Evolutionary conservation across 1,140 invertebrate genomes (phyloP), one percentile per base, ranked within the genome.

Genomic region (Cecropterus lyciades): DNA sequence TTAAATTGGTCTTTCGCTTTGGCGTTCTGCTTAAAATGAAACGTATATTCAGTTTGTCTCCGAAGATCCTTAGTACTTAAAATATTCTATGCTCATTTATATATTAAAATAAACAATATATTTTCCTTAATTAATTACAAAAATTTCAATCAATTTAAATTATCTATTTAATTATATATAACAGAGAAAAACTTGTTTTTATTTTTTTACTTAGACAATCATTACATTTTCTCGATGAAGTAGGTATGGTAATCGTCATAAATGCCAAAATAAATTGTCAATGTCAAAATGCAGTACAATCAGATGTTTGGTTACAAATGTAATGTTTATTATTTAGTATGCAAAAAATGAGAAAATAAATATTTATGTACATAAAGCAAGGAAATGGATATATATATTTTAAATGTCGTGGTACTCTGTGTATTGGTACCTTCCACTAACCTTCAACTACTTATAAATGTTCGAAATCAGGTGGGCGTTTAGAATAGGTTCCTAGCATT

Each of bases 391-490:
- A 59, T 46, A 20, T 46, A 2, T 33, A 3, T 42, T 7, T 17
- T 33, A 10, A 59, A 48, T 13, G 10, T 48, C 1, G 13, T 84
- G 48, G 64, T 82, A 14, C 16, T 87, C 46, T 82, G 73, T 72
- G 53, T 79, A 33, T 60, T 84, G 20, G 45, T 85, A 13, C 65
- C 53, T 15, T 72, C 80, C 10, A 77, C 80, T 53, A 84, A 84
- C 75, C 73, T 87, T 48, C 87, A 91, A 75, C 73, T 91, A 55
- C 69, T 91, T 20, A 91, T 91, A 49, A 91, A 91, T 75, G 89
- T 91, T 30, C 84, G 77, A 75, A 91, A 91, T 70, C 89, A 89
- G 84, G 89, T 88, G 30, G 2, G 30, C 5, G 20, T 24, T 24
- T 24, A 24, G 20, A 1, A 24, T 33, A 33, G 30, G 30, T 10